Percentiles rank a stretch among this genome's conserved stretches.
phyloP scores from a whole-genome alignment of 1,140 invertebrate species.

The Temnothorax curvispinosus region DNA sequence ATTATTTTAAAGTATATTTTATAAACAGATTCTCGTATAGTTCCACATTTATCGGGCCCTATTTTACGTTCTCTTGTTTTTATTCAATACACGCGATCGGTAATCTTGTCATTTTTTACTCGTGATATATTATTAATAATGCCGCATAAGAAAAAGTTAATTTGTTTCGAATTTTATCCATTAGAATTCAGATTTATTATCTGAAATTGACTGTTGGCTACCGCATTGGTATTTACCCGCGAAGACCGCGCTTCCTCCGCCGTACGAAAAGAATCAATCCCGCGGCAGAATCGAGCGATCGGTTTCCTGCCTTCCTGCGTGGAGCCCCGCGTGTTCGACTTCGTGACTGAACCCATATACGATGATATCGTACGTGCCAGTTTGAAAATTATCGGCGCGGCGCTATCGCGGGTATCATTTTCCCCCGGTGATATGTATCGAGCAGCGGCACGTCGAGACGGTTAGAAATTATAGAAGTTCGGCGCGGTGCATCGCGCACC shows the following conservation, averaged over 20 bases:
- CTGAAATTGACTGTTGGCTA: not conserved
- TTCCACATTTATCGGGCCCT: not conserved
- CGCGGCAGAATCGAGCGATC: constrained; percentile 74
- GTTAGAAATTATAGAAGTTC: constrained; percentile 74
- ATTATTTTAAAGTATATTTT: not conserved
- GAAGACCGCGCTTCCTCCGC: constrained; percentile 32
- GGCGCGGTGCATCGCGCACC: constrained; percentile 39
- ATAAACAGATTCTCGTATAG: not conserved
- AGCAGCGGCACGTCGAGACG: constrained; percentile 50
- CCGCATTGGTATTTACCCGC: constrained; percentile 39
- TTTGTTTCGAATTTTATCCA: not conserved
- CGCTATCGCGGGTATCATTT: constrained; percentile 76
- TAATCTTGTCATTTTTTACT: not conserved
- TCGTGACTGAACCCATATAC: constrained; percentile 73
- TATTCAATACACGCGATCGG: not conserved
- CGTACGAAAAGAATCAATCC: constrained; percentile 74
- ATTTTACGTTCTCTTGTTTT: not conserved
- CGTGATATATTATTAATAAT: not conserved
- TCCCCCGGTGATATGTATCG: constrained; percentile 74
- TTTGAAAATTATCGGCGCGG: constrained; percentile 78
- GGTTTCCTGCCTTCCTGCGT: constrained; percentile 73
- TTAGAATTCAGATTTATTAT: not conserved
- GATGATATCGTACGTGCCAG: constrained; percentile 76
- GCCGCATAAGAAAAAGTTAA: not conserved
- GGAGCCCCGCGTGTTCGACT: constrained; percentile 70